Conservation (phyloP, 2,888 invertebrate species). For the Strigamia maritima region DNA sequence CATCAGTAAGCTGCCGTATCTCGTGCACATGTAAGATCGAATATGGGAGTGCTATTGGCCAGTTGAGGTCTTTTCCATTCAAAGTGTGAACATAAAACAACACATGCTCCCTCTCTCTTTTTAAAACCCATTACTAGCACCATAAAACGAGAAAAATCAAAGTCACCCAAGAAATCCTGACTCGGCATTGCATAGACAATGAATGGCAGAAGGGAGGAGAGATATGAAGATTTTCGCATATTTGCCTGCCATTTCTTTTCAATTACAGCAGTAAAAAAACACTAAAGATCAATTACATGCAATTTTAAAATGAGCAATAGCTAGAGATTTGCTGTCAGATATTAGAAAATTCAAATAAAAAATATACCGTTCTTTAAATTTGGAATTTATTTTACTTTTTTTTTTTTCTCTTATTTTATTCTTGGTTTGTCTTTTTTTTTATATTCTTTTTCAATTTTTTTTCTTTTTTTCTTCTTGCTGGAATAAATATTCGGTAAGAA, state of each 20-base stretch:
- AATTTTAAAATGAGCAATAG: background rate
- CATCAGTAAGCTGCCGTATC: slow-evolving; percentile 16
- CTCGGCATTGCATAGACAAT: slow-evolving; percentile 19
- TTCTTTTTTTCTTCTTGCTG: background rate
- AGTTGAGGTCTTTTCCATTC: slow-evolving; percentile 28
- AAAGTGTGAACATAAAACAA: slow-evolving; percentile 32
- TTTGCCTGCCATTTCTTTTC: slow-evolving; percentile 13
- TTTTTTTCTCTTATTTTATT: background rate
- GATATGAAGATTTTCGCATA: slow-evolving; percentile 20
- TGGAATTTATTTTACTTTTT: background rate
- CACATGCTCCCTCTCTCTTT: slow-evolving; percentile 16
- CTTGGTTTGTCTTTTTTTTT: background rate
- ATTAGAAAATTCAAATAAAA: background rate
- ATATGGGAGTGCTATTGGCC: slow-evolving; percentile 12
- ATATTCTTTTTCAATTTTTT: background rate
- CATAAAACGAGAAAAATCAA: slow-evolving; percentile 31
- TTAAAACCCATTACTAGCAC: slow-evolving; percentile 28
- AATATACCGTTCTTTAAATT: background rate
- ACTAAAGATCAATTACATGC: slow-evolving; percentile 11
- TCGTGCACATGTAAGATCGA: slow-evolving; percentile 5
- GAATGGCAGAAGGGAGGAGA: slow-evolving; percentile 7
- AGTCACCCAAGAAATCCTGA: slow-evolving; percentile 24
- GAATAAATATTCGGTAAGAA: slow-evolving; percentile 25
- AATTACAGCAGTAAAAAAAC: slow-evolving; percentile 21
- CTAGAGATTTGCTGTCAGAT: background rate